Evolutionary conservation across 2,888 invertebrate genomes (phyloP), one percentile per base, ranked within the genome.

Genomic region (Deroplatys truncata): DNA sequence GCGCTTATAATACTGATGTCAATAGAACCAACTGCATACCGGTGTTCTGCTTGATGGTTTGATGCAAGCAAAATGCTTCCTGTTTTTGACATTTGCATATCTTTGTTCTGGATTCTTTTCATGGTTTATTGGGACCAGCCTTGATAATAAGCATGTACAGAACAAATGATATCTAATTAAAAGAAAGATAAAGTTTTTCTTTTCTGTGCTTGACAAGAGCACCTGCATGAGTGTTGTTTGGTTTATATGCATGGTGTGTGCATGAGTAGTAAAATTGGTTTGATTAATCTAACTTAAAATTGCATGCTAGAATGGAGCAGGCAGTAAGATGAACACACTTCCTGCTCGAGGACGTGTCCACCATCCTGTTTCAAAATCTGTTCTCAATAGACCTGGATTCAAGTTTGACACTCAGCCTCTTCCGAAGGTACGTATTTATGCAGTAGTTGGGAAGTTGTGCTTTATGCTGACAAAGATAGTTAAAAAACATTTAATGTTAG

Each of bases 241-340:
- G 20, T 72, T 72, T 72, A 43, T 10, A 10, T 85, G 85, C 49
- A 49, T 49, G 28, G 16, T 49, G 16, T 85, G 25, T 49, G 85
- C 85, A 85, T 85, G 84, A n/a, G 43, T 31, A 35, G 84, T 2
- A 84, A 35, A 16, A 15, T 84, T 85, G 25, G 85, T 85, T 43
- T 85, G 20, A 85, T 85, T 85, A 85, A 85, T 85, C 2, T 5
- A 43, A 15, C n/a, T 85, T 85, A 56, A 35, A 82, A 87, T 87
- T 87, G 87, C 87, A 87, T 87, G 87, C 35, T 87, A 87, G 87
- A 87, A 87, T 31, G 87, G 87, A 87, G 31, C 83, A 87, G 83
- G 82, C 28, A 87, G 87, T 87, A 87, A 43, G 82, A 31, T n/a
- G 56, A 72, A 87, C 56, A 86, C 82, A 25, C 87, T 29, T 7